Evolutionary conservation across 35 echinoderm and acorn worm species (phyloP).

Genomic region (Eucidaris tribuloides): DNA sequence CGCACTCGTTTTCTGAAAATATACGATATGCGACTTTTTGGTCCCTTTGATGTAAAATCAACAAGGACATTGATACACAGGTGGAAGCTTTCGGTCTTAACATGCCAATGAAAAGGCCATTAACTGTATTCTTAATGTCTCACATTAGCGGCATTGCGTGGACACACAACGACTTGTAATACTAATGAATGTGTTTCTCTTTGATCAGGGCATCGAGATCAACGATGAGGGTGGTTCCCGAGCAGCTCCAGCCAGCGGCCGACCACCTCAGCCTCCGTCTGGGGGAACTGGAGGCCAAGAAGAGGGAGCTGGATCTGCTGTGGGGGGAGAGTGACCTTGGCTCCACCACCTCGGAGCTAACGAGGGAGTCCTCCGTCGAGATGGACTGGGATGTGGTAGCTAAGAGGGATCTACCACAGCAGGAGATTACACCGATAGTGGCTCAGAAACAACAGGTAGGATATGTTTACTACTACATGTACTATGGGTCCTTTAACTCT

Average conservation of each 20-base stretch:
- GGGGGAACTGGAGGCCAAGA: slow-evolving; percentile 52
- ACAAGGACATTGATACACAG: no score
- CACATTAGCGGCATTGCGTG: no score
- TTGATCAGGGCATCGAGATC: slow-evolving; percentile 15
- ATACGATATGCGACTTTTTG: no score
- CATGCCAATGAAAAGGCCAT: no score
- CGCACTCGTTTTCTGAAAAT: no score
- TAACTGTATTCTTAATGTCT: no score
- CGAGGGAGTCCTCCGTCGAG: neutral
- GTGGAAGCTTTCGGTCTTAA: no score
- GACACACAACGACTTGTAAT: no score
- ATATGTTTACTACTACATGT: no score
- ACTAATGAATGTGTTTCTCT: no score
- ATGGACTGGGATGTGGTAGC: slow-evolving; percentile 54
- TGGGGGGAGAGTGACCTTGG: slow-evolving; percentile 36
- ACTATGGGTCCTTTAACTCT: no score
- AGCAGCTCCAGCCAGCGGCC: slow-evolving; percentile 48
- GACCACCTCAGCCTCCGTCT: slow-evolving; percentile 66
- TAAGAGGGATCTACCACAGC: neutral
- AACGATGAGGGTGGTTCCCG: slow-evolving; percentile 11
- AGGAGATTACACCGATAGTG: neutral
- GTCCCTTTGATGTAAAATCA: no score
- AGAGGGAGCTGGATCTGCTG: slow-evolving; percentile 81
- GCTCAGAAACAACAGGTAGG: slow-evolving; percentile 17
- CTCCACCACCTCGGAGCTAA: neutral